These are phyloP conservation scores for Epsilonema sp. DNA, from an alignment of 2,888 invertebrate species.

Conservation along the genomic window DNA sequence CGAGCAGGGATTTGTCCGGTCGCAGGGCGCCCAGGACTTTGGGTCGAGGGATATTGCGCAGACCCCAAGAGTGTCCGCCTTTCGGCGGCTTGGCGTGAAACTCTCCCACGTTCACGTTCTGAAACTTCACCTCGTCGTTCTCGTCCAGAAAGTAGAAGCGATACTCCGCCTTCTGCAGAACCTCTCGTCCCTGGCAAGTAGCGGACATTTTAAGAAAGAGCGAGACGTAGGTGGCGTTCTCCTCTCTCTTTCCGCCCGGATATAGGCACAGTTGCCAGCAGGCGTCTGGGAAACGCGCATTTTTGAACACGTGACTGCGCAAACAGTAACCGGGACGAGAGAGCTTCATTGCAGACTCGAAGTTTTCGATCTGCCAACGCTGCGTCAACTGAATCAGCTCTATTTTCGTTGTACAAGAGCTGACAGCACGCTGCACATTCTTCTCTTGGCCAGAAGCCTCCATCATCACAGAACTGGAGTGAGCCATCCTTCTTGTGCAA, in stretches of 20 bases:
- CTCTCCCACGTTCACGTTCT: conserved; percentile 28
- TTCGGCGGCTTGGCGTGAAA: conserved; percentile 29
- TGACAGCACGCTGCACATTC: too few relatives aligned
- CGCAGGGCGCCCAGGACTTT: conserved; percentile 23
- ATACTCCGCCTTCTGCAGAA: conserved; percentile 27
- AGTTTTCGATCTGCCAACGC: conserved; percentile 18
- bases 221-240: conserved; percentile 24
- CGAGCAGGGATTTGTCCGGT: conserved; percentile 22
- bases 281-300: conserved; percentile 20
- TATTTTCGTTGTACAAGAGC: conserved; percentile 5
- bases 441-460: too few relatives aligned
- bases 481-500: too few relatives aligned
- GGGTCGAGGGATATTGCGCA: conserved; percentile 24
- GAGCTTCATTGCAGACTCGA: conserved; percentile 21
- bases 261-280: conserved; percentile 28
- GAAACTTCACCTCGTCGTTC: conserved; percentile 18
- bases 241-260: conserved; percentile 27
- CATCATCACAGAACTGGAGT: too few relatives aligned
- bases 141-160: conserved; percentile 27
- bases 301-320: conserved; percentile 20
- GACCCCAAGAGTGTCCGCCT: conserved; percentile 28
- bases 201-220: conserved; percentile 28
- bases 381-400: conserved; percentile 6
- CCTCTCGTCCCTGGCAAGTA: conserved; percentile 18
- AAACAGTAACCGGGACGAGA: conserved; percentile 24